These are phyloP conservation scores for Omphaloscelis lunosa DNA, from an alignment of 2,888 invertebrate genomes.

Conservation along the genomic window DNA sequence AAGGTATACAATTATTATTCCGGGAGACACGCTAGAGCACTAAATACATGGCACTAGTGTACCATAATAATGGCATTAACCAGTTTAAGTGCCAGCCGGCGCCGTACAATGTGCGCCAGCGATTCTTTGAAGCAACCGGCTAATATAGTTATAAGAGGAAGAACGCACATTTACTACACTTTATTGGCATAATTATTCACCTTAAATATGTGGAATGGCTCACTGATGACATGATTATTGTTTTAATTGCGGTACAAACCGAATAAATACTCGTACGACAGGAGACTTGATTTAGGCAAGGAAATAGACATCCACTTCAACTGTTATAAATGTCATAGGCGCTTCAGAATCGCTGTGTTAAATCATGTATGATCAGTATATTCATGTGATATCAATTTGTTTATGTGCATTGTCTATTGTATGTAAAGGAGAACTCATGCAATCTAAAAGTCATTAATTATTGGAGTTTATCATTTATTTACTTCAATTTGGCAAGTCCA, in stretches of 20 bases:
- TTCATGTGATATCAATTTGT: not conserved
- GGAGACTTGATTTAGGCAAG: not conserved
- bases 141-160: constrained; percentile 55
- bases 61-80: constrained; percentile 57
- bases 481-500: not conserved
- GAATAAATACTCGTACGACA: not conserved
- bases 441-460: not conserved
- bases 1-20: constrained; percentile 64
- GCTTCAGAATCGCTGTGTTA: not conserved
- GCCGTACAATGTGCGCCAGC: constrained; percentile 60
- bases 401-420: too few species aligned
- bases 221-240: not conserved
- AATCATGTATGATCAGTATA: too few species aligned
- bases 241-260: constrained; percentile 16
- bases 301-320: not conserved
- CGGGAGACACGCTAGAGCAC: constrained; percentile 55
- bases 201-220: constrained; percentile 35
- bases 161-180: constrained; percentile 42
- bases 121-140: constrained; percentile 57
- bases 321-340: not conserved
- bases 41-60: constrained; percentile 52
- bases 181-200: constrained; percentile 53
- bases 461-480: not conserved
- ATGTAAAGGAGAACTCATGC: not conserved
- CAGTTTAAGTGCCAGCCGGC: constrained; percentile 57